A percentile compares a stretch with the other conserved stretches of the same genome.
These are phyloP conservation scores for Cavia porcellus DNA, from an alignment of 2,113 vertebrate species.

Conservation along the genomic window DNA sequence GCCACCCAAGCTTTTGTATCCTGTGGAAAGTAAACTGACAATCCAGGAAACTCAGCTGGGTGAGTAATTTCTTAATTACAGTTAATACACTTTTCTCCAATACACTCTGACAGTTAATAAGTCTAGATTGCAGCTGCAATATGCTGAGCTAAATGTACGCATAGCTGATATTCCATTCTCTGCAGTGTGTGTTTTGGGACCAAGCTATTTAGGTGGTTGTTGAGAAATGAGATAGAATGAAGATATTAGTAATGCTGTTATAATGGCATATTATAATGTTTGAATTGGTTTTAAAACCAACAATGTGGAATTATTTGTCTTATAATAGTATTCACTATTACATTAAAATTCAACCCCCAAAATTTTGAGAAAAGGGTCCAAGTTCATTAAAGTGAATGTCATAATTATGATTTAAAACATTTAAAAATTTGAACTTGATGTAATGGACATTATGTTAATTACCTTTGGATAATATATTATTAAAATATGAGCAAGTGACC, in stretches of 20 bases:
- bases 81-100: background rate
- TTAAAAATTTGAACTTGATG: constrained; percentile 12
- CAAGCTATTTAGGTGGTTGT: background rate
- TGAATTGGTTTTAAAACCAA: constrained; percentile 36
- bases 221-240: constrained; percentile 18
- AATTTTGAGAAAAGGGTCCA: background rate
- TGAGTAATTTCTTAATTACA: constrained; percentile 87
- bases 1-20: constrained; percentile 97
- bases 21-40: constrained; percentile 95
- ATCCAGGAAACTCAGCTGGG: constrained; percentile 95
- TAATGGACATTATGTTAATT: background rate
- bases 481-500: constrained; percentile 34
- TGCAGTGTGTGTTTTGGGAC: background rate
- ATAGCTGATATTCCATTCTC: background rate
- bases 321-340: constrained; percentile 9
- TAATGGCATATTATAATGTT: background rate
- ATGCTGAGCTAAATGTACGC: background rate
- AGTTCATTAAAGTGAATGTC: constrained; percentile 51
- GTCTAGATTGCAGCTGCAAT: background rate
- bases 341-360: constrained; percentile 44
- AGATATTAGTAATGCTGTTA: constrained; percentile 27
- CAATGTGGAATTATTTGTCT: constrained; percentile 29
- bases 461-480: constrained; percentile 18
- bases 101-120: constrained; percentile 27
- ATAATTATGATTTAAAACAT: background rate